These are phyloP conservation scores for Xestia xanthographa DNA, from an alignment of 2,888 invertebrate species.

Conservation along the genomic window DNA sequence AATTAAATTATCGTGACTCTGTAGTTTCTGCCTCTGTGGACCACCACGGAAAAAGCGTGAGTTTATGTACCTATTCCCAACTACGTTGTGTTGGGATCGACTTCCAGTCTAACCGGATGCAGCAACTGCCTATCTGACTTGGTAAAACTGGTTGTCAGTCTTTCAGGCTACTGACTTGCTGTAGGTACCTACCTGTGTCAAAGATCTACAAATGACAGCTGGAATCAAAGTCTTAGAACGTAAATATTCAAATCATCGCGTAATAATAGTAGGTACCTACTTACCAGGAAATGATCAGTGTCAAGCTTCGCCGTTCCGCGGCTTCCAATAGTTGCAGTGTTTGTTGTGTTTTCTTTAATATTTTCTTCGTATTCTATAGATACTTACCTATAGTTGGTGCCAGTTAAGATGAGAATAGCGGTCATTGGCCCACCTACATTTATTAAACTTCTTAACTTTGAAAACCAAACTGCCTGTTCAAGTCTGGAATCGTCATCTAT, in stretches of 20 bases:
- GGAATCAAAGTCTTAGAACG: not conserved
- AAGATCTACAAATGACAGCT: not conserved
- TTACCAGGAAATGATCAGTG: slow-evolving; percentile 6
- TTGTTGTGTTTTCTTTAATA: not conserved
- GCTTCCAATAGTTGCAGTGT: slow-evolving; percentile 8
- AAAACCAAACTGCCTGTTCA: no score
- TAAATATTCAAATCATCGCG: not conserved
- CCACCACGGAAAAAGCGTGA: not conserved
- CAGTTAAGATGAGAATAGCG: no score
- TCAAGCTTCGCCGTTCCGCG: slow-evolving; percentile 7
- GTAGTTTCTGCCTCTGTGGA: not conserved
- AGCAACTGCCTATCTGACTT: no score
- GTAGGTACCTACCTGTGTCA: not conserved
- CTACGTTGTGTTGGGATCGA: no score
- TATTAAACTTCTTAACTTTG: no score
- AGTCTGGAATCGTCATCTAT: no score
- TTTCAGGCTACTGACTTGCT: not conserved
- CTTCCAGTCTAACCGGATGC: no score
- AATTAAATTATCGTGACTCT: not conserved
- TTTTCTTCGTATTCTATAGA: slow-evolving; percentile 6
- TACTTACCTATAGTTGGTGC: not conserved
- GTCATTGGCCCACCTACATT: no score
- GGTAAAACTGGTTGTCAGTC: not conserved
- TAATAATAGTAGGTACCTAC: no score
- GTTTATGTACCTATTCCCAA: no score